Conservation (phyloP, 2,113 vertebrate species). For the Sebastes schlegelii region DNA sequence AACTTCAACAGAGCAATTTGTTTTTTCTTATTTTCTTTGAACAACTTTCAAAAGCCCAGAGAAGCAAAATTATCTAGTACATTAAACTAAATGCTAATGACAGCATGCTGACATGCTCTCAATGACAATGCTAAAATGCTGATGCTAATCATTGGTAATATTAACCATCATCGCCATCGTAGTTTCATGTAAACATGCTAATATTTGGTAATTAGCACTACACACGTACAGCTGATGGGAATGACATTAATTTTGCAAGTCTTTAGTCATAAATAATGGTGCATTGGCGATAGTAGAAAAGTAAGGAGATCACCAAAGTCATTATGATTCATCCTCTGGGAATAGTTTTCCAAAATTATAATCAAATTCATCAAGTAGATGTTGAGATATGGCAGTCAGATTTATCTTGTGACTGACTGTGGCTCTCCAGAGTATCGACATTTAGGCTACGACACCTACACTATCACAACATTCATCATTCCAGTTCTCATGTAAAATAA, state of each 20-base stretch:
- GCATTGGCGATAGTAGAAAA: background rate
- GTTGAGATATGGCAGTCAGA: background rate
- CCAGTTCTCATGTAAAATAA: background rate
- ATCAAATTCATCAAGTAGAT: background rate
- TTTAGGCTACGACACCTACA: background rate
- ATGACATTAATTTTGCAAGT: background rate
- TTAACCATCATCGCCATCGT: background rate
- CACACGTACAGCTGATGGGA: background rate
- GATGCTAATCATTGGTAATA: background rate
- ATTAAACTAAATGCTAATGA: background rate
- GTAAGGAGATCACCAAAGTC: too few species aligned
- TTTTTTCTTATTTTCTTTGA: background rate
- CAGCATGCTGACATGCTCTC: background rate
- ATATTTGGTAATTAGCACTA: background rate
- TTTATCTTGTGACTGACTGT: background rate
- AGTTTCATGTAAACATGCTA: background rate
- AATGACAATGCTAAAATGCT: background rate
- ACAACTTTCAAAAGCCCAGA: background rate
- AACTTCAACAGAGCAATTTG: background rate
- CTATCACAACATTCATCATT: background rate
- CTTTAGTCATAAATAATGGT: background rate
- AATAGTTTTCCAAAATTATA: background rate
- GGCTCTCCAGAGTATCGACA: background rate
- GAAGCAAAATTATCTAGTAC: background rate
- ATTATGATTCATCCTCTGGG: background rate